Base-by-base conservation (phyloP, 2,113 vertebrate genomes). In the Symphodus melops region DNA sequence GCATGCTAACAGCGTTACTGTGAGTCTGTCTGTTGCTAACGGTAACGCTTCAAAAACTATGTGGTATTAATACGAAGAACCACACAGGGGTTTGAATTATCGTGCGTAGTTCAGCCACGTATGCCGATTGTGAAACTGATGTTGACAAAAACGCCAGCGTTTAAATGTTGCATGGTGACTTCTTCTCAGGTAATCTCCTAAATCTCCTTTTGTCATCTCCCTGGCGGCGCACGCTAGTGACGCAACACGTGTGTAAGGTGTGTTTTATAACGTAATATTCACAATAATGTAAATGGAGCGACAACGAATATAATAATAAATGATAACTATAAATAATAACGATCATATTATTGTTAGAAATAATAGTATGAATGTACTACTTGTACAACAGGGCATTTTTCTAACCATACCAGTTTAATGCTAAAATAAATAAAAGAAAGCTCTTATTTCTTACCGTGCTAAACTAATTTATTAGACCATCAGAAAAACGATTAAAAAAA, bases 171-270 rank as follows among this genome's bases (percentile, higher is more conserved):
- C 56, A 16, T 56, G 79, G 68, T 72, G 63, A 87, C 65, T 71
- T 81, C 69, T 76, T 52, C 56, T 62, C 61, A 56, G 74, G 48
- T 77, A 42, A 64, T 74, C 76, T 19, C 48, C 72, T 66, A 67
- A 83, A 76, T 64, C 77, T 79, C 76, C 44, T 61, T 60, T 54
- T 44, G 16, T 42, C 14, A 19, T 59, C 20, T 23, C 33, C 23
- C 13, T 67, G 87, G 82, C 91, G 91, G 82, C 91, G 91, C 91
- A 86, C 44, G 25, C 25, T 86, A 79, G 72, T 92, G 91, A 92
- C 91, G 89, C 72, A 85, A 81, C 79, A 79, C 1, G 75, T 65
- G 73, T 68, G 62, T 58, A 42, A 48, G 49, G 28, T 25, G 59
- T 41, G 25, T 9, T 41, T 58, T 21, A 58, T 23, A 28, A 41